Percentiles rank a stretch among this genome's conserved stretches.
These are phyloP conservation scores for Aselliscus stoliczkanus DNA, from an alignment of 2,797 vertebrate species.

Conservation along the genomic window DNA sequence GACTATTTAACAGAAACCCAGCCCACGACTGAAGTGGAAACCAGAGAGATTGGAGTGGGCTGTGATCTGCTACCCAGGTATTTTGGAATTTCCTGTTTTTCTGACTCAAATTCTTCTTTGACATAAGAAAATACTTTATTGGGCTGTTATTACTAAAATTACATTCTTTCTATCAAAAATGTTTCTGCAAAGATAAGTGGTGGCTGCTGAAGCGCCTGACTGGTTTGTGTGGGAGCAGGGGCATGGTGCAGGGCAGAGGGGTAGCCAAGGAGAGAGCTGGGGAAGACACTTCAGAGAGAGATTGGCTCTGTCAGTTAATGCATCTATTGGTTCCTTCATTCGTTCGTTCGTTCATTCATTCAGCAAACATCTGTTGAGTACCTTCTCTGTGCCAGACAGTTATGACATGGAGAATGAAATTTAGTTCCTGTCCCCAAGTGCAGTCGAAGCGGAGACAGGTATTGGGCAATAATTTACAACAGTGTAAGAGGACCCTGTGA, in stretches of 20 bases:
- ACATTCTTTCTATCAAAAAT: slow-evolving; percentile 44
- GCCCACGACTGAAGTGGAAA: slow-evolving; percentile 84
- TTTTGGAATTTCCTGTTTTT: slow-evolving; percentile 62
- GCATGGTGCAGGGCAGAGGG: too few species aligned
- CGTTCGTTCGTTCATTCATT: neutral
- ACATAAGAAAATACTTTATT: slow-evolving; percentile 38
- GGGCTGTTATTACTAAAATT: slow-evolving; percentile 15
- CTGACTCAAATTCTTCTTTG: slow-evolving; percentile 30
- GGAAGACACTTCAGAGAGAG: neutral
- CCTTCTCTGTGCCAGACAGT: neutral
- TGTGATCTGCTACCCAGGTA: slow-evolving; percentile 93
- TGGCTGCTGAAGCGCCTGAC: neutral
- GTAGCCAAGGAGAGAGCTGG: neutral
- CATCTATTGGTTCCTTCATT: neutral
- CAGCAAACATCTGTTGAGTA: neutral
- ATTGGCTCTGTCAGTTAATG: neutral
- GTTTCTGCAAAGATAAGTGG: slow-evolving; percentile 10
- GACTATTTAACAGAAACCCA: slow-evolving; percentile 94
- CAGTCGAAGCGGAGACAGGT: neutral
- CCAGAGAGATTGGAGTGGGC: slow-evolving; percentile 89
- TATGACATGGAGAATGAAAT: neutral
- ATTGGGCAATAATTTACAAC: neutral
- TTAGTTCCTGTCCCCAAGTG: neutral
- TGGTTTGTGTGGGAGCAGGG: neutral
- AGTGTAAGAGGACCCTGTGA: neutral